Conservation (phyloP, 2,113 vertebrate species). For the Planiliza haematocheilus region DNA sequence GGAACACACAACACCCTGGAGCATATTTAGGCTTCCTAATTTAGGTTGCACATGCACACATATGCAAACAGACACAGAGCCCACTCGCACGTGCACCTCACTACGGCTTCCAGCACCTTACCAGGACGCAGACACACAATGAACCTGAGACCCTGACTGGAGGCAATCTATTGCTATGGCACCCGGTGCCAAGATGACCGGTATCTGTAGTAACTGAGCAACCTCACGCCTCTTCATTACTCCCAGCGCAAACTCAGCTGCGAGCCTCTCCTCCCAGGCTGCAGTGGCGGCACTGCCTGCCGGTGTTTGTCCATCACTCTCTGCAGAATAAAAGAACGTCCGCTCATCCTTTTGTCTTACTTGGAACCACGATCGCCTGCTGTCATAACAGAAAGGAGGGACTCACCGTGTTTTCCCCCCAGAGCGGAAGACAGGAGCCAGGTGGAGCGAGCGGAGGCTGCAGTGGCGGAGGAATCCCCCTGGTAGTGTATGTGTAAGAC, state of each 20-base stretch:
- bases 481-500: constrained; percentile 73
- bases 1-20: constrained; percentile 53
- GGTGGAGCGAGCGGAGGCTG: constrained; percentile 69
- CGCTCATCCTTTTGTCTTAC: constrained; percentile 69
- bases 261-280: constrained; percentile 55
- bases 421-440: constrained; percentile 52
- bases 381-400: constrained; percentile 65
- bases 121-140: constrained; percentile 37
- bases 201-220: constrained; percentile 70
- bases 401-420: constrained; percentile 66
- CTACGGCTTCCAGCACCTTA: constrained; percentile 32
- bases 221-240: constrained; percentile 57
- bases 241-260: constrained; percentile 66
- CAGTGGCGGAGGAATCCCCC: constrained; percentile 77
- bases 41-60: constrained; percentile 20
- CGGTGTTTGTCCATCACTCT: constrained; percentile 45
- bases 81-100: constrained; percentile 38
- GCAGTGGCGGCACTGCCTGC: constrained; percentile 60
- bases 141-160: constrained; percentile 41
- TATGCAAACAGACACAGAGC: constrained; percentile 31
- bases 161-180: constrained; percentile 61
- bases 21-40: constrained; percentile 35
- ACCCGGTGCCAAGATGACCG: constrained; percentile 52
- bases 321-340: constrained; percentile 35
- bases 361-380: constrained; percentile 48